Conservation (phyloP, 2,113 vertebrate genomes). For the Corythoichthys haematopterus region DNA sequence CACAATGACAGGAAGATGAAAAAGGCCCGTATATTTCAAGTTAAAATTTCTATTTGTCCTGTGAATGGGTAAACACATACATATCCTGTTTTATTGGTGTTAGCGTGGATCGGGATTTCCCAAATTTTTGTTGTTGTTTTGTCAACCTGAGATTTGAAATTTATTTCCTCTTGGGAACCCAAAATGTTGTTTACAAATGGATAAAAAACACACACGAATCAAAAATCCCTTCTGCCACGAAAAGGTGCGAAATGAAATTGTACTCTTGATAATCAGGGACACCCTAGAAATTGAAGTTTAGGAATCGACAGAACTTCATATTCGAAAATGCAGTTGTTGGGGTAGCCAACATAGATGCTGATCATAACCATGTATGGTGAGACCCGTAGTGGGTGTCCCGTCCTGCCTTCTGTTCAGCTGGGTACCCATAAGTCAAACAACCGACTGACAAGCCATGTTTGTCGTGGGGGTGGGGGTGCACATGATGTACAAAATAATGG, state of each 20-base stretch:
- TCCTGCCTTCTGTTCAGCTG: conserved; percentile 7
- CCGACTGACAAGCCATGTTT: conserved; percentile 18
- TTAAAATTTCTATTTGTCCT: conserved; percentile 9
- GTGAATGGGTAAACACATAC: conserved; percentile 19
- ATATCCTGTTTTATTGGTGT: conserved; percentile 39
- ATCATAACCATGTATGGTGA: conserved; percentile 8
- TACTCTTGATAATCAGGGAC: not conserved
- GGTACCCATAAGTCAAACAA: conserved; percentile 25
- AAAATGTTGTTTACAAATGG: not conserved
- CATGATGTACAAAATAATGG: conserved; percentile 47
- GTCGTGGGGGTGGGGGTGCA: conserved; percentile 11
- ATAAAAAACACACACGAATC: not conserved
- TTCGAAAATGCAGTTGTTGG: conserved; percentile 18
- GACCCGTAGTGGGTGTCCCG: conserved; percentile 11
- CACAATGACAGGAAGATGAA: conserved; percentile 16
- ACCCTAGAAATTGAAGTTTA: not conserved
- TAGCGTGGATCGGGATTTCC: not conserved
- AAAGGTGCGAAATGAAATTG: not conserved
- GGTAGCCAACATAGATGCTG: conserved; percentile 1
- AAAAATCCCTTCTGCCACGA: not conserved
- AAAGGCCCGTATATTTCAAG: conserved; percentile 27
- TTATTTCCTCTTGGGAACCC: not conserved
- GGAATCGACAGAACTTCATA: conserved; percentile 5
- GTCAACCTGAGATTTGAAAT: not conserved
- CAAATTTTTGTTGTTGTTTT: not conserved